Evolutionary conservation across 2,888 invertebrate genomes (phyloP).

Genomic region (Diogma glabrata): DNA sequence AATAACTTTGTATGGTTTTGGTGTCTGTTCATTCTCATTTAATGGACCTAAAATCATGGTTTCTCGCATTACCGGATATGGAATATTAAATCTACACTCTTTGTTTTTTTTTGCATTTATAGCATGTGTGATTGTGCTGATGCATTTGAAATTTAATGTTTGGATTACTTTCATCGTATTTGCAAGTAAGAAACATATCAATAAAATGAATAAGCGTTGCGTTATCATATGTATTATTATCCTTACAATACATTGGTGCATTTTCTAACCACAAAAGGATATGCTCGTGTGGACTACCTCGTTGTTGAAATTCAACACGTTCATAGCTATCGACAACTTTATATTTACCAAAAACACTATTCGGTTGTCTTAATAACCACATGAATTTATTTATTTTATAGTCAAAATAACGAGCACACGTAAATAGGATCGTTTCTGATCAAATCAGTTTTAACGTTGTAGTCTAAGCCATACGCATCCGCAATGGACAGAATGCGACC

Average conservation of each 20-base stretch:
- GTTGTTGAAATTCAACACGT: conserved; percentile 22
- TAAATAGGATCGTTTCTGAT: neutral
- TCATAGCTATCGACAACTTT: conserved; percentile 15
- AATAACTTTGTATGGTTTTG: too few relatives aligned
- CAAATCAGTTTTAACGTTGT: neutral
- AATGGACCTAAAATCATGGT: too few relatives aligned
- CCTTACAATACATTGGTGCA: conserved; percentile 13
- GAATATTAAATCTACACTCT: conserved; percentile 18
- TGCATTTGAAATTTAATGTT: conserved; percentile 18
- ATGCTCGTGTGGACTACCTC: conserved; percentile 20
- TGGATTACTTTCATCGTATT: conserved; percentile 18
- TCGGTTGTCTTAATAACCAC: neutral
- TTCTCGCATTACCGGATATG: too few relatives aligned
- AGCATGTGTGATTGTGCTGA: conserved; percentile 19
- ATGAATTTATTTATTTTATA: neutral
- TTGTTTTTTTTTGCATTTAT: conserved; percentile 18
- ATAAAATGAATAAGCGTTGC: conserved; percentile 14
- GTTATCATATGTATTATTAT: too few relatives aligned
- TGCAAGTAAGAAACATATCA: conserved; percentile 19
- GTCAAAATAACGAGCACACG: neutral
- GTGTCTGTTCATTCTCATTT: too few relatives aligned
- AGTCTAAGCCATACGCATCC: neutral
- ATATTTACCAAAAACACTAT: conserved; percentile 16
- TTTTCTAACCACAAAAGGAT: conserved; percentile 17
- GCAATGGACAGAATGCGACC: neutral